Base-by-base conservation (phyloP, 2,113 vertebrate species). In the Emydura subglobosa region DNA sequence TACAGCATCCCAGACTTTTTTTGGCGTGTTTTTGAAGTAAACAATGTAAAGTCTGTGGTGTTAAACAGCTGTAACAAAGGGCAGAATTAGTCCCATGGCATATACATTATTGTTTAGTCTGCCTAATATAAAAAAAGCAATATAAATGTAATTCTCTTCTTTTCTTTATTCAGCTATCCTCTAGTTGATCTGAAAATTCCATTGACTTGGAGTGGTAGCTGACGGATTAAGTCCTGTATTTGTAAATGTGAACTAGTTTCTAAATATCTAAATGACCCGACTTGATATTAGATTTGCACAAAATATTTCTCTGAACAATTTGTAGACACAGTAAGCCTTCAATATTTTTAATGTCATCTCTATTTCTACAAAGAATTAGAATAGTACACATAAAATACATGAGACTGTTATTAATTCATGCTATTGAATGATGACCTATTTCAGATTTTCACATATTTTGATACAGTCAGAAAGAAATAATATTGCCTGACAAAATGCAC, bases 61-160 rank as follows among this genome's bases (percentile, higher is more conserved):
- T 94, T 55, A 39, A 2, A 1, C 10, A 5, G 49, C 5, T 55
- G 59, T 78, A 10, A 87, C 16, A 82, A 86, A 82, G 49, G 53
- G 44, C 88, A 84, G 82, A 76, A 90, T 83, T 57, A 92, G 14
- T n/a, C 59, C 59, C 29, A 31, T 34, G 59, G 59, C 59, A 91
- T 88, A 13, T 22, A n/a, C 84, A 1, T 78, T 96, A 92, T 91
- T 54, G 68, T 90, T 94, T 49, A 85, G 22, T 29, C 89, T 89
- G 13, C 44, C 61, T 92, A 39, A 55, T 89, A 83, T 10, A n/a
- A 84, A 90, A 85, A 86, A 19, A 13, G 7, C 61, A 11, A 72
- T 59, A 42, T 0, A 57, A 3, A 7, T 79, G 34, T 90, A 80
- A 47, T 78, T 94, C 59, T 86, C 49, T 14, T 2, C 78, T 94